Evolutionary conservation across 2,888 invertebrate genomes (phyloP), one percentile per base, ranked within the genome.

Genomic region (Ectropis crepuscularia): DNA sequence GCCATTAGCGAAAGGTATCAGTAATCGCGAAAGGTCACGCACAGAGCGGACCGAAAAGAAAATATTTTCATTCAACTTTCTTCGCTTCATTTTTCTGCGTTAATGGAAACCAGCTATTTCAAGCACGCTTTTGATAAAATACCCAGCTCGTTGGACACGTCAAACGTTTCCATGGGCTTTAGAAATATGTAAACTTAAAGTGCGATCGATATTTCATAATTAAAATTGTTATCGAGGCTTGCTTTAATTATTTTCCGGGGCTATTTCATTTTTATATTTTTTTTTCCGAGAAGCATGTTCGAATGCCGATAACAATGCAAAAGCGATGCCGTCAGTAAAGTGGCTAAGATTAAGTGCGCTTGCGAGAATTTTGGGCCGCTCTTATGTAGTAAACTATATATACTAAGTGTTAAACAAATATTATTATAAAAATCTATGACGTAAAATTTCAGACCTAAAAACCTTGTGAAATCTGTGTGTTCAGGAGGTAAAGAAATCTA

Each of bases 11-110:
- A 57, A 58, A 55, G 57, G 60, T 63, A 69, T 61, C 53, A 48
- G 62, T 66, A 69, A 68, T 59, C 57, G 62, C 59, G 42, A 41
- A 59, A 67, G 69, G 67, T 67, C 69, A 67, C 67, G 69, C 69
- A 67, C 67, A 53, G 58, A 41, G 45, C 49, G 46, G 47, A 42
- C 53, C 9, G 16, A 57, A 65, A 60, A 50, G 50, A 67, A 55
- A 58, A 67, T 67, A 66, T 64, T 64, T 68, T 62, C 65, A 70
- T 70, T 70, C 67, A 68, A 63, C 60, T 70, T 66, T 63, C 59
- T 70, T 43, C 42, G 60, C 49, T 61, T 59, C 61, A 58, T 65
- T 60, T 61, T 67, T 54, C 63, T 55, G 55, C 57, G 49, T 62
- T 62, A 69, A 67, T 69, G 62, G 67, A 69, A 54, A 55, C 47